phyloP scores from a whole-genome alignment of 2,888 invertebrate genomes.

The Sicus ferrugineus region DNA sequence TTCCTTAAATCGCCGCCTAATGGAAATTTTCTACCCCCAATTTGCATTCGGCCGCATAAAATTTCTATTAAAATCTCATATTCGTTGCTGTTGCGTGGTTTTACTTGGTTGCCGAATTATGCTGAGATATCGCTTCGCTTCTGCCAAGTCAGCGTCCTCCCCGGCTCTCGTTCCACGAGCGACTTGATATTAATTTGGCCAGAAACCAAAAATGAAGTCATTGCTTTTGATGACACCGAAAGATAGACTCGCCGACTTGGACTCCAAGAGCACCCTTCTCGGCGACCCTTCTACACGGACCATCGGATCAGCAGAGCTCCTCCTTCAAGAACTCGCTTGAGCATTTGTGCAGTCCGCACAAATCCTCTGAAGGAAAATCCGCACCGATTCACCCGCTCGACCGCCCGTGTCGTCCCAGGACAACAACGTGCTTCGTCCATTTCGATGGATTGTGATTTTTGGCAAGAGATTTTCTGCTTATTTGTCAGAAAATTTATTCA shows the following conservation, averaged over 20 bases:
- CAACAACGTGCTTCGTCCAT: slow-evolving; percentile 27
- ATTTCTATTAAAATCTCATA: no score
- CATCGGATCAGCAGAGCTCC: no score
- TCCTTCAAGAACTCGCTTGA: not conserved
- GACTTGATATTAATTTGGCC: slow-evolving; percentile 50
- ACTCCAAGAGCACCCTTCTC: not conserved
- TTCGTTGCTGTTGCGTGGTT: slow-evolving; percentile 5
- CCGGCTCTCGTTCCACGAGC: slow-evolving; percentile 20
- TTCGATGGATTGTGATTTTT: slow-evolving; percentile 30
- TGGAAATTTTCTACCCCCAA: no score
- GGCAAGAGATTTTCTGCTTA: slow-evolving; percentile 33
- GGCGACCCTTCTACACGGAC: not conserved
- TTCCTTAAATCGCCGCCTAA: no score
- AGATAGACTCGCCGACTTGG: slow-evolving; percentile 42
- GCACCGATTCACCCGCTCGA: not conserved
- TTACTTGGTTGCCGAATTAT: slow-evolving; percentile 1
- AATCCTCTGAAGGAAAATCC: not conserved
- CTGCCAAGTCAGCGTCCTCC: slow-evolving; percentile 25
- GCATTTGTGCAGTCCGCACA: not conserved
- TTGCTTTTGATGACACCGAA: slow-evolving; percentile 52
- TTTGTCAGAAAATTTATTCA: slow-evolving; percentile 28
- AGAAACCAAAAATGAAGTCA: slow-evolving; percentile 48
- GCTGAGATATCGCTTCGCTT: slow-evolving; percentile 1
- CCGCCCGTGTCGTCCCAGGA: not conserved
- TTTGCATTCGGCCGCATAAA: no score